Conservation (phyloP, 2,113 vertebrate genomes). For the Carollia perspicillata region DNA sequence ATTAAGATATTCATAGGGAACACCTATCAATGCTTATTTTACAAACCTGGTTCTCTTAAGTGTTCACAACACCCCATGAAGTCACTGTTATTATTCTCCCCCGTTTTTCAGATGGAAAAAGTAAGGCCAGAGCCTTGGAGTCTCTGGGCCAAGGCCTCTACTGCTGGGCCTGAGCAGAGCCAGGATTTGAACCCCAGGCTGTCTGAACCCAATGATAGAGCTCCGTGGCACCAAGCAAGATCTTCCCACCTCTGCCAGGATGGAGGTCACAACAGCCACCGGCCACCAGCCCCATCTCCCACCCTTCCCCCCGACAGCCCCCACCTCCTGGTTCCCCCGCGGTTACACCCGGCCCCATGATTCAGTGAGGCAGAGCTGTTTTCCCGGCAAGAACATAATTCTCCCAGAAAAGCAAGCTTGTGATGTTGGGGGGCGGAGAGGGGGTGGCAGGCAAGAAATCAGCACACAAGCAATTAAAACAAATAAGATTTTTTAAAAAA, state of each 20-base stretch:
- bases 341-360: not conserved
- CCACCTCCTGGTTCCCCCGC: not conserved
- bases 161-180: not conserved
- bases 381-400: not conserved
- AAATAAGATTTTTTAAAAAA: not conserved
- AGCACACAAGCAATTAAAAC: conserved; percentile 17
- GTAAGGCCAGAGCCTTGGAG: not conserved
- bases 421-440: not conserved
- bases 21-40: not conserved
- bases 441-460: not conserved
- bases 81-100: accelerated
- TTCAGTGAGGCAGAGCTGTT: not conserved
- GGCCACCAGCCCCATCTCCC: not conserved
- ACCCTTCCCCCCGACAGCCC: too few relatives aligned
- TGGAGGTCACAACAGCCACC: not conserved
- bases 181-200: not conserved
- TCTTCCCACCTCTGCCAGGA: not conserved
- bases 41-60: not conserved
- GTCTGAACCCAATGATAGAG: not conserved
- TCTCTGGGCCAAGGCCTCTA: not conserved
- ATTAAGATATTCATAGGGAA: not conserved
- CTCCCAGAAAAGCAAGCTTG: not conserved
- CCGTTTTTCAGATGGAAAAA: not conserved
- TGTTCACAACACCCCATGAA: accelerated
- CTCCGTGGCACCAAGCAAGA: not conserved